Evolutionary conservation across 2,113 vertebrate genomes (phyloP).

Genomic region (Semnornis frantzii): DNA sequence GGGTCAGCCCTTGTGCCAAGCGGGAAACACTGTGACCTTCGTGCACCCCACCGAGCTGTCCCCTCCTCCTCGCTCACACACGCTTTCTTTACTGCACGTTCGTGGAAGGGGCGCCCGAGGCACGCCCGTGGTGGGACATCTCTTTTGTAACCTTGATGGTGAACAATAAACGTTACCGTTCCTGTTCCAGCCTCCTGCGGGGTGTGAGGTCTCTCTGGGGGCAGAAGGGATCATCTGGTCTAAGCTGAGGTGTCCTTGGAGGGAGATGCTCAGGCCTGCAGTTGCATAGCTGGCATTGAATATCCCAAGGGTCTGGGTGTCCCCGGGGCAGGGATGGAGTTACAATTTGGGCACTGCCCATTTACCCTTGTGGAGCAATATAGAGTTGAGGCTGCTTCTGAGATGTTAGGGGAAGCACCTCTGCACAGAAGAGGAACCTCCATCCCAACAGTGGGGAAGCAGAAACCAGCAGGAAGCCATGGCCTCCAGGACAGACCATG

Average conservation of each 20-base stretch:
- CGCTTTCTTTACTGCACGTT: conserved; percentile 69
- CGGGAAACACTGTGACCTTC: conserved; percentile 47
- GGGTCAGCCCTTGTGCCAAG: conserved; percentile 1
- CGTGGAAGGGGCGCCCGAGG: conserved; percentile 39
- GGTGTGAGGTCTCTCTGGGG: fast-evolving
- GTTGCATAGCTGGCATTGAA: background rate
- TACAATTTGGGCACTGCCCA: background rate
- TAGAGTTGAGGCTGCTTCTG: background rate
- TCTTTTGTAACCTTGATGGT: conserved; percentile 80
- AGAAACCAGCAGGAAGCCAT: background rate
- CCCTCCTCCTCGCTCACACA: background rate
- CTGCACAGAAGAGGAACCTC: background rate
- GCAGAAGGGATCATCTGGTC: fast-evolving
- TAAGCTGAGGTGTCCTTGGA: background rate
- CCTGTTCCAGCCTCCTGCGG: conserved; percentile 27
- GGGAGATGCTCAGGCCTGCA: fast-evolving
- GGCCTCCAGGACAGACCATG: background rate
- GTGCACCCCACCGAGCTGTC: background rate
- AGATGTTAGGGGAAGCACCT: background rate
- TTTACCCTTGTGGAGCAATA: background rate
- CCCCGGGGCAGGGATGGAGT: background rate
- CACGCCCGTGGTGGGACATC: background rate
- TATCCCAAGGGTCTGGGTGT: background rate
- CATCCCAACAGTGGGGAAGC: background rate
- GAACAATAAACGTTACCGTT: conserved; percentile 79